Evolutionary conservation across 1,140 invertebrate species (phyloP).

Genomic region (Zeugodacus cucurbitae): DNA sequence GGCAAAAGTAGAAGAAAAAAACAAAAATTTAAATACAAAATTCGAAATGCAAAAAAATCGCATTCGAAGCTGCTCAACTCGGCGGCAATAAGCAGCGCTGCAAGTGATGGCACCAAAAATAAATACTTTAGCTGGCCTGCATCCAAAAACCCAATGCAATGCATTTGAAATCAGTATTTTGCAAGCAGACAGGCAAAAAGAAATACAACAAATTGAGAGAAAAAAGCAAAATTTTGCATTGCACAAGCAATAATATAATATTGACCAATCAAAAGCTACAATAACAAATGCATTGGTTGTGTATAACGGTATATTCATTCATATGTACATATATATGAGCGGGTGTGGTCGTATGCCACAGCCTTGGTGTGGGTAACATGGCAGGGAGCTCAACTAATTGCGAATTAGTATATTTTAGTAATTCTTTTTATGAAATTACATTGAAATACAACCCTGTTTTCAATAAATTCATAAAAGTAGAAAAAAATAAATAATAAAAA

Average conservation of each 20-base stretch:
- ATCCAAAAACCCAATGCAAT: constrained; percentile 2
- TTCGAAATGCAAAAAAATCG: no score
- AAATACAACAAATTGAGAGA: neutral
- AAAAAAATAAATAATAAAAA: neutral
- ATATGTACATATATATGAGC: no score
- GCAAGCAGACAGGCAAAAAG: neutral
- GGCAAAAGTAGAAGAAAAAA: neutral
- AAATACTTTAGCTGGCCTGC: constrained; percentile 17
- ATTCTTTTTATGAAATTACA: no score
- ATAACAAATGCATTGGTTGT: neutral
- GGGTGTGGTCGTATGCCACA: no score
- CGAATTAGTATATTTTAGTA: no score
- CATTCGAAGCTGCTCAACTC: neutral
- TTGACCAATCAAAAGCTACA: neutral
- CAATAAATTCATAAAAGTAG: no score
- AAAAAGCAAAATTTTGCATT: neutral
- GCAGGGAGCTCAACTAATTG: no score
- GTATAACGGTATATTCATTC: neutral
- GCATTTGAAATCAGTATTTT: neutral
- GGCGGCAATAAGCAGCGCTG: neutral
- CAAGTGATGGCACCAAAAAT: neutral
- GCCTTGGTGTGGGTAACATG: no score
- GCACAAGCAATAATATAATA: constrained; percentile 5
- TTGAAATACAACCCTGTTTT: no score
- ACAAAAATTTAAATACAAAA: neutral